Conservation (phyloP, 2,113 vertebrate genomes). For the Rhinopithecus roxellana region DNA sequence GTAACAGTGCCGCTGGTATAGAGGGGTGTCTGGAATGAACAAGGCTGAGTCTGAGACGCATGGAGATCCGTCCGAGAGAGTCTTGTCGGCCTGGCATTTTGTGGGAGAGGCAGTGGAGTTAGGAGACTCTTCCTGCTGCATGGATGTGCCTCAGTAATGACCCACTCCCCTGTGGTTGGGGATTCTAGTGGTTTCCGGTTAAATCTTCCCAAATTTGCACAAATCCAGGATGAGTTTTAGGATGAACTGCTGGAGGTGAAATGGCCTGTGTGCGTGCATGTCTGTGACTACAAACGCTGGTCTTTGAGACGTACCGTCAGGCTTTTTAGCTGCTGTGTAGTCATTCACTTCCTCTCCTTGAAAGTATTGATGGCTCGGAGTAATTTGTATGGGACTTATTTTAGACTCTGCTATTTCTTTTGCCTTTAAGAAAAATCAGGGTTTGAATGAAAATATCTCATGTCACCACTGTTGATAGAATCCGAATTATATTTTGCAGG, state of each 20-base stretch:
- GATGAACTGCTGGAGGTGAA: neutral
- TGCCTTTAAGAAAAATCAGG: neutral
- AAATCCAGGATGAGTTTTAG: neutral
- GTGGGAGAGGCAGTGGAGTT: neutral
- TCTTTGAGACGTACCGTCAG: rapidly evolving
- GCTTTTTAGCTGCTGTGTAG: neutral
- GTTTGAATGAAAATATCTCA: neutral
- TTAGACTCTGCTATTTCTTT: neutral
- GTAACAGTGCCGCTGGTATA: too few species aligned
- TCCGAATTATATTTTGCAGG: neutral
- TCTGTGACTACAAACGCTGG: rapidly evolving
- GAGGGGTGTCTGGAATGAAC: neutral
- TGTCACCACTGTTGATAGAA: neutral
- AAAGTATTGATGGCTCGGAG: neutral
- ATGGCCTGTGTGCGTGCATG: rapidly evolving
- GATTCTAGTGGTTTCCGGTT: neutral
- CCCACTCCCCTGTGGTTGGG: neutral
- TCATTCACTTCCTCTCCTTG: neutral
- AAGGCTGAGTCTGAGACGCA: neutral
- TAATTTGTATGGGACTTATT: neutral
- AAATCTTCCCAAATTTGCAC: neutral
- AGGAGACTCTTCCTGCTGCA: neutral
- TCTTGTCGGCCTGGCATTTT: neutral
- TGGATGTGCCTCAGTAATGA: too few species aligned
- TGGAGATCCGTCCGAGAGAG: neutral